These are phyloP conservation scores for Peucedramus taeniatus DNA, from an alignment of 2,113 vertebrate genomes.

Conservation along the genomic window DNA sequence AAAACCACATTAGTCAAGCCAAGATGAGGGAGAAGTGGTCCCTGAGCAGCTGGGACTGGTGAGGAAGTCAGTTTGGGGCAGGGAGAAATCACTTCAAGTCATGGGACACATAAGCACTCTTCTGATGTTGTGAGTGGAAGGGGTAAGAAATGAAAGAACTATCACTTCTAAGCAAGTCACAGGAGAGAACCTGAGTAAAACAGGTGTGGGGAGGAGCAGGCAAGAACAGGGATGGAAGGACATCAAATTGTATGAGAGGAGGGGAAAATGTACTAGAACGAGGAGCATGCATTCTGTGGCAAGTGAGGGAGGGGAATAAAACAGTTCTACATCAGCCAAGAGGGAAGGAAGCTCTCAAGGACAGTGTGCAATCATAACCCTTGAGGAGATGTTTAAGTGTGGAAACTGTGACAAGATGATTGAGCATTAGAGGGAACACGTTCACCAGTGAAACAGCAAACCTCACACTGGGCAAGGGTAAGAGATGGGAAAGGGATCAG, in stretches of 20 bases:
- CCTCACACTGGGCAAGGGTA: neutral
- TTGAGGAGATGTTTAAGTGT: neutral
- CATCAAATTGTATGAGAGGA: neutral
- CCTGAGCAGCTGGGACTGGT: slow-evolving; percentile 30
- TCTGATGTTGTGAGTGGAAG: neutral
- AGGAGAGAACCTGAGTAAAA: neutral
- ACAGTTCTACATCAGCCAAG: neutral
- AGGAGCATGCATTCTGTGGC: neutral
- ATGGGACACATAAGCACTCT: neutral
- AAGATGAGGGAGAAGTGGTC: slow-evolving; percentile 40
- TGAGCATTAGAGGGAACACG: neutral
- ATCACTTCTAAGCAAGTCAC: neutral
- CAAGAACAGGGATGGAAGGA: neutral
- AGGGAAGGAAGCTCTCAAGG: neutral
- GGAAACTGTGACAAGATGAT: neutral
- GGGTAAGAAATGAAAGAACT: neutral
- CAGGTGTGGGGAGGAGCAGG: neutral
- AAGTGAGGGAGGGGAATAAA: neutral
- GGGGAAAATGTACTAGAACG: neutral
- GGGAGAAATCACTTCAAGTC: neutral
- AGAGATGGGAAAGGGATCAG: neutral
- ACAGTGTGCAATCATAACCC: rapidly evolving
- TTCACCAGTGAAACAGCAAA: neutral
- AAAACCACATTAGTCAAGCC: slow-evolving; percentile 24
- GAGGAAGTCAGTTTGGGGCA: slow-evolving; percentile 17